Percentiles rank a stretch among this genome's conserved stretches.
phyloP scores from a whole-genome alignment of 2,113 vertebrate genomes.

The Centropus unirufus region DNA sequence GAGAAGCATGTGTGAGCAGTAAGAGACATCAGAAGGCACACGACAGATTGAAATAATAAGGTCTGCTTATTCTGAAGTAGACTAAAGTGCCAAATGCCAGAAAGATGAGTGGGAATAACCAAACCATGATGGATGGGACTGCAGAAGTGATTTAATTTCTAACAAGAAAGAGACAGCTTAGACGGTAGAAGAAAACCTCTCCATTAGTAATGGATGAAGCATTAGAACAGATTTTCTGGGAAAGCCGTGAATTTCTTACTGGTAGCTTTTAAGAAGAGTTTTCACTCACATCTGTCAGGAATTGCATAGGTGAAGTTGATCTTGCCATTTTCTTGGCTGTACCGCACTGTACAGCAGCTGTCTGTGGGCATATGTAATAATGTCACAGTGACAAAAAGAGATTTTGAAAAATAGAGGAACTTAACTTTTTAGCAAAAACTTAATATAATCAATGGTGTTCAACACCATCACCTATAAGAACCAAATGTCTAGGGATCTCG shows the following conservation, averaged over 20 bases:
- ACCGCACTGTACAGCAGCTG: background rate
- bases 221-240: background rate
- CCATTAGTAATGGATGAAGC: background rate
- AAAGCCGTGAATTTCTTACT: background rate
- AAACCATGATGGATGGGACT: constrained; percentile 10
- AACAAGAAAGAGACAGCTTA: background rate
- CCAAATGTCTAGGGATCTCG: background rate
- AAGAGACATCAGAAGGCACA: background rate
- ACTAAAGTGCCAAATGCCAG: constrained; percentile 11
- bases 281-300: background rate
- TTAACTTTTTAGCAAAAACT: background rate
- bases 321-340: constrained; percentile 10
- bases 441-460: background rate
- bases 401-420: background rate
- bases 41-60: constrained; percentile 1
- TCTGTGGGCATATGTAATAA: background rate
- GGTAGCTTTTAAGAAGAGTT: background rate
- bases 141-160: constrained; percentile 31
- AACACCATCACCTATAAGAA: background rate
- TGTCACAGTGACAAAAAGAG: background rate
- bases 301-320: background rate
- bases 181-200: background rate
- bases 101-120: constrained; percentile 50
- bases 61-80: constrained; percentile 41
- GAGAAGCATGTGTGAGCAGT: background rate